phyloP scores from a whole-genome alignment of 2,888 invertebrate species.

The Creontiades dilutus region DNA sequence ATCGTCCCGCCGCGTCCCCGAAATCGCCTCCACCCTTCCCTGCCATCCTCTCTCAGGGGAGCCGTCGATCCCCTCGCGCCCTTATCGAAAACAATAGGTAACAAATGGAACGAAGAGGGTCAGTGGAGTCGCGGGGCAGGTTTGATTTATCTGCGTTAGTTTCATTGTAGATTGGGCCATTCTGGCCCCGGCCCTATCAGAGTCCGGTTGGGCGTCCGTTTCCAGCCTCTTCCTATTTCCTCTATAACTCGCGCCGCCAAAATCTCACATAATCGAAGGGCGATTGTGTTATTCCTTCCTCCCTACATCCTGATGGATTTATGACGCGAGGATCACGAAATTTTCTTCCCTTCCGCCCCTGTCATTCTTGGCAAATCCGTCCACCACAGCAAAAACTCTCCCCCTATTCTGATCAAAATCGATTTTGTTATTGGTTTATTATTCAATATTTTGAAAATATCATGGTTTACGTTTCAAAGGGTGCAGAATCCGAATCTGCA shows the following conservation, averaged over 20 bases:
- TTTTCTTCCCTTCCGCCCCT: not conserved
- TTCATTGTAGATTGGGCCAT: conserved; percentile 64
- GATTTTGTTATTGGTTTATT: too few relatives aligned
- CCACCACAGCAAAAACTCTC: too few relatives aligned
- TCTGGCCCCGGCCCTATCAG: conserved; percentile 53
- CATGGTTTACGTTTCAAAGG: too few relatives aligned
- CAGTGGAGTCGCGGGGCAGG: conserved; percentile 5
- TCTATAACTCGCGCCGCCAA: not conserved
- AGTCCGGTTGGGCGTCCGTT: conserved; percentile 55
- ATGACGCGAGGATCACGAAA: not conserved
- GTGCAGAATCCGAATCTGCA: too few relatives aligned
- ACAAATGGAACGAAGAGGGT: conserved; percentile 39
- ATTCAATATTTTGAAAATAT: too few relatives aligned
- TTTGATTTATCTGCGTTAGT: conserved; percentile 60
- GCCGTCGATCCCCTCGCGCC: conserved; percentile 48
- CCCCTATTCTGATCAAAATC: too few relatives aligned
- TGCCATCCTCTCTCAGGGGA: conserved; percentile 9
- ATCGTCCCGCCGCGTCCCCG: not conserved
- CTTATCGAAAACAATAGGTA: conserved; percentile 61
- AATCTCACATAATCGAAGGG: conserved; percentile 32
- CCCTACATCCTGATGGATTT: not conserved
- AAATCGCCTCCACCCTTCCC: not conserved
- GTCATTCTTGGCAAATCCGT: too few relatives aligned
- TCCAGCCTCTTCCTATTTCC: conserved; percentile 61
- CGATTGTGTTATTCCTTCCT: not conserved